Base-by-base conservation (phyloP, 2,797 vertebrate genomes). In the Poecile montanus region DNA sequence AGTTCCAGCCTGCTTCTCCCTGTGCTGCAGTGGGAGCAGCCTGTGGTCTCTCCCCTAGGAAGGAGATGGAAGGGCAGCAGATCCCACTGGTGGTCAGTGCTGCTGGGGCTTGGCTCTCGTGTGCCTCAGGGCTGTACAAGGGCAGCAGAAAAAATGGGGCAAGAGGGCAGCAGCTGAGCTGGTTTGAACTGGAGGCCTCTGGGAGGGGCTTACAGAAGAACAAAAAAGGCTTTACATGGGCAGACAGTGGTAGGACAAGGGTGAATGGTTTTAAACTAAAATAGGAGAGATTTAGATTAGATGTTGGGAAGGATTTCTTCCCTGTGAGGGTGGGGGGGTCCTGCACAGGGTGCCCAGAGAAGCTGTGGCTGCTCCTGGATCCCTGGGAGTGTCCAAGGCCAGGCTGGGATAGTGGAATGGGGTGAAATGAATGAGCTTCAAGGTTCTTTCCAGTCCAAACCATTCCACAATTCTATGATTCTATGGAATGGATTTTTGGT, bases 341-440 rank as follows among this genome's bases (percentile, higher is more conserved):
- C 36, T 63, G 19, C 42, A 38, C 16, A 25, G 63, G 63, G 0
- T 75, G 23, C 23, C 27, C 44, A 50, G 50, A 70, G 29, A 1
- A 62, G 13, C 27, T 68, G 23, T 44, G 71, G 32, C 48, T 83
- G 32, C 36, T 3, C 38, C 23, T 40, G 38, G 38, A 30, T 30
- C 8, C 12, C 8, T 83, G 50, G 4, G 3, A 57, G 38, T 57
- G 44, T 30, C 13, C n/a, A 51, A 22, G 29, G 36, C 44, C 32
- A 21, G 42, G 22, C 0, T 71, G 45, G 17, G 8, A 2, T 3
- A 36, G 26, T 66, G 9, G 32, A 62, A 48, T 6, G 3, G 4
- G 1, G 1, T 34, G 30, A 19, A 29, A 56, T 36, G 22, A 50
- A 29, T 62, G 56, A 75, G 12, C 9, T 56, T 75, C 4, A 62